These are phyloP conservation scores for Pituophis catenifer DNA, from an alignment of 2,113 vertebrate genomes.

Conservation along the genomic window DNA sequence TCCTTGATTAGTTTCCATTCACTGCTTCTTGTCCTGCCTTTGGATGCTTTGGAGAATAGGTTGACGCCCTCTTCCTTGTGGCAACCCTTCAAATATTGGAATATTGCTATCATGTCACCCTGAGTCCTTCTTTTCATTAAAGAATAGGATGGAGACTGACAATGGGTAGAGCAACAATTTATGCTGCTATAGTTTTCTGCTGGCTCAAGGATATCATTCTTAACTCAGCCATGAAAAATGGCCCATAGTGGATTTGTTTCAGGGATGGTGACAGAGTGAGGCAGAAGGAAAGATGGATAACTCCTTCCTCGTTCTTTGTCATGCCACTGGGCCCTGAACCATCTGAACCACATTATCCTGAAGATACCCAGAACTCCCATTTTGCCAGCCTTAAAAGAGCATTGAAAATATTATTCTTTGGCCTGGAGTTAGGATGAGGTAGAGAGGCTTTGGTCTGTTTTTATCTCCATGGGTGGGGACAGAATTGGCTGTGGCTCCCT, in stretches of 20 bases:
- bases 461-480: neutral
- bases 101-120: neutral
- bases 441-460: neutral
- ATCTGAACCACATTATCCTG: neutral
- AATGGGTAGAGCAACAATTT: neutral
- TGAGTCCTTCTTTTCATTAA: neutral
- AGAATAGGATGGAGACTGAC: neutral
- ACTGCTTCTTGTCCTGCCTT: neutral
- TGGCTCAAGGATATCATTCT: neutral
- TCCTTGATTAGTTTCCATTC: neutral
- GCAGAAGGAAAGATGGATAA: neutral
- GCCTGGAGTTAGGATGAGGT: neutral
- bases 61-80: neutral
- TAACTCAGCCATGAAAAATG: neutral
- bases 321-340: neutral
- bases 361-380: neutral
- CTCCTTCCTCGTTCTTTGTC: neutral
- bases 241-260: neutral
- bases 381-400: neutral
- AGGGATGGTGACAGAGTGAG: neutral
- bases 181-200: neutral
- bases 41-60: neutral
- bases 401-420: neutral
- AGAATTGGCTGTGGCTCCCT: neutral
- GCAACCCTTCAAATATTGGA: neutral